phyloP scores from a whole-genome alignment of 2,797 vertebrate species.

The Microhierax caerulescens region DNA sequence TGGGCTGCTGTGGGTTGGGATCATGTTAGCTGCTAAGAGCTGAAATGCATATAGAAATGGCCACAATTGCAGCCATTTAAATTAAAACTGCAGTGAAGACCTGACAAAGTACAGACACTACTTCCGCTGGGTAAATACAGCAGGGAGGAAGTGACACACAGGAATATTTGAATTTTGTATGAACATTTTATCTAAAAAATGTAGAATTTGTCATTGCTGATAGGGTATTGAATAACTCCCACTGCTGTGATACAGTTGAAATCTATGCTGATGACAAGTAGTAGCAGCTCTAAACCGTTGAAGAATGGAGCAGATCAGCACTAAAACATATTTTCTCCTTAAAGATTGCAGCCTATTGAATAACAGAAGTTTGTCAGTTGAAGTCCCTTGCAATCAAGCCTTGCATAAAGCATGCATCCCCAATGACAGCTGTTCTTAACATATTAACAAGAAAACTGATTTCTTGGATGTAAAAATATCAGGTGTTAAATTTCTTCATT shows the following conservation, averaged over 20 bases:
- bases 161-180: neutral
- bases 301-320: neutral
- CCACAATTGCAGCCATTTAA: neutral
- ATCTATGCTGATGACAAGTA: conserved; percentile 23
- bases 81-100: neutral
- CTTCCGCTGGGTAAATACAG: neutral
- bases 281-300: neutral
- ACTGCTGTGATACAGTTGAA: neutral
- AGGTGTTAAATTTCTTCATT: neutral
- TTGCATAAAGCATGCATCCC: neutral
- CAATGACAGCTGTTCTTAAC: neutral
- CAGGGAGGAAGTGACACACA: neutral
- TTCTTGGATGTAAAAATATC: neutral
- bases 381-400: conserved; percentile 5
- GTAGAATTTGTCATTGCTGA: neutral
- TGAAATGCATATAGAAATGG: neutral
- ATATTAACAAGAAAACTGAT: neutral
- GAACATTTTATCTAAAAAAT: conserved; percentile 2
- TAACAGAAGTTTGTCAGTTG: neutral
- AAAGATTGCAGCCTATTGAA: neutral
- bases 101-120: neutral
- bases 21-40: neutral
- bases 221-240: neutral
- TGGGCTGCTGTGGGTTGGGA: neutral
- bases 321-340: conserved; percentile 2